Evolutionary conservation across 2,888 invertebrate species (phyloP).

Genomic region (Microctonus brassicae): DNA sequence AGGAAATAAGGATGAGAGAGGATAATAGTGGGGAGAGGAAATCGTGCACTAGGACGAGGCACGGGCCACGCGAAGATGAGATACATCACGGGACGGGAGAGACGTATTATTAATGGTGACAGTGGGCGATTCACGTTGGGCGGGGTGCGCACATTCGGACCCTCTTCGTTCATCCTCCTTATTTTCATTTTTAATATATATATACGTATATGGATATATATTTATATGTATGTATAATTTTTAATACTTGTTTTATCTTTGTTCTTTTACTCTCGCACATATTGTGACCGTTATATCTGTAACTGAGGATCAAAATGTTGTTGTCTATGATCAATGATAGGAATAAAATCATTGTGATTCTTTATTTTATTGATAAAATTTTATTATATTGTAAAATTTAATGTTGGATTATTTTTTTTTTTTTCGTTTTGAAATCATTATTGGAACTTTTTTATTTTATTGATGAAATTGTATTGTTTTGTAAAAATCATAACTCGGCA

Average conservation of each 20-base stretch:
- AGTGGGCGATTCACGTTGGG: conserved; percentile 69
- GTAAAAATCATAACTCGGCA: not conserved
- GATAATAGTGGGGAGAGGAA: conserved; percentile 33
- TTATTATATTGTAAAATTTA: no score
- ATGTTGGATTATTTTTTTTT: no score
- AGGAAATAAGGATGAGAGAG: conserved; percentile 28
- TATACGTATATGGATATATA: not conserved
- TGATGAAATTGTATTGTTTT: not conserved
- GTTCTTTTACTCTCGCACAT: conserved; percentile 22
- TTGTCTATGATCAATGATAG: not conserved
- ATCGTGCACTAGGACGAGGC: conserved; percentile 45
- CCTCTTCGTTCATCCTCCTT: conserved; percentile 48
- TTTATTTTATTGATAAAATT: no score
- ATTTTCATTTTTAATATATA: conserved; percentile 29
- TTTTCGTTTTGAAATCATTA: no score
- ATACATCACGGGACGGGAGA: conserved; percentile 69
- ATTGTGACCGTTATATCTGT: conserved; percentile 15
- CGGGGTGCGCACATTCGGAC: conserved; percentile 59
- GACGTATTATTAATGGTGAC: conserved; percentile 71
- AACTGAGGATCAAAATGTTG: not conserved
- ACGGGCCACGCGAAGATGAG: conserved; percentile 61
- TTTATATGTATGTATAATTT: conserved; percentile 7
- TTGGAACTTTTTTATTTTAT: no score
- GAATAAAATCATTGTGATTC: no score
- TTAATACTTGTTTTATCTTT: not conserved